phyloP scores from a whole-genome alignment of 2,113 vertebrate genomes.

The Marmota monax region DNA sequence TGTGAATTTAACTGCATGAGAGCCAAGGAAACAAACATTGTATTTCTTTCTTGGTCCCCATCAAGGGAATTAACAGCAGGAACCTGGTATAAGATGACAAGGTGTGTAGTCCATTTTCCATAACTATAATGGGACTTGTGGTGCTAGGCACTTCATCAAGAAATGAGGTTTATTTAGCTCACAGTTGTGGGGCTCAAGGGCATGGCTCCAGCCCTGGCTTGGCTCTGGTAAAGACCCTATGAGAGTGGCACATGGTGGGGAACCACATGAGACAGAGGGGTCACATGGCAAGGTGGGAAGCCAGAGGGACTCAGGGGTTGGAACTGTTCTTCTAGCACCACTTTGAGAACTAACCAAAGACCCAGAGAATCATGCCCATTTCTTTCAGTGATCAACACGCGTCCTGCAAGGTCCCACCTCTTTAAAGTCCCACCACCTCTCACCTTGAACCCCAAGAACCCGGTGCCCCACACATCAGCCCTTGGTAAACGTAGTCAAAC shows the following conservation, averaged over 20 bases:
- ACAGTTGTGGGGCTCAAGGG: background rate
- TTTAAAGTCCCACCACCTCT: no score
- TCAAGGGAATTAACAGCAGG: background rate
- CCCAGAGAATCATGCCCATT: background rate
- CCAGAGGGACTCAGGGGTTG: rapidly evolving
- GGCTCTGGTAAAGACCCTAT: background rate
- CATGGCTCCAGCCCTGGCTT: no score
- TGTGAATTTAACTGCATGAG: background rate
- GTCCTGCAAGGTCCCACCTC: background rate
- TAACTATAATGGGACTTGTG: background rate
- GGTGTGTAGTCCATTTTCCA: background rate
- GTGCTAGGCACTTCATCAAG: background rate
- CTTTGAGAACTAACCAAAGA: background rate
- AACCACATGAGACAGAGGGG: no score
- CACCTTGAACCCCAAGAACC: background rate
- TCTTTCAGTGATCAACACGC: background rate
- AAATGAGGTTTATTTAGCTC: background rate
- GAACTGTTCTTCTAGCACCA: background rate
- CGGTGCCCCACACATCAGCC: background rate
- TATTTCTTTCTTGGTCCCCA: background rate
- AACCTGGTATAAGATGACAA: background rate
- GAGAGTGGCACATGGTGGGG: no score
- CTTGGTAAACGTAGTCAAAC: background rate
- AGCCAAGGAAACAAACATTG: background rate
- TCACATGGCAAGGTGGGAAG: background rate